Conservation (phyloP, 2,113 vertebrate genomes). For the Hiodon alosoides region DNA sequence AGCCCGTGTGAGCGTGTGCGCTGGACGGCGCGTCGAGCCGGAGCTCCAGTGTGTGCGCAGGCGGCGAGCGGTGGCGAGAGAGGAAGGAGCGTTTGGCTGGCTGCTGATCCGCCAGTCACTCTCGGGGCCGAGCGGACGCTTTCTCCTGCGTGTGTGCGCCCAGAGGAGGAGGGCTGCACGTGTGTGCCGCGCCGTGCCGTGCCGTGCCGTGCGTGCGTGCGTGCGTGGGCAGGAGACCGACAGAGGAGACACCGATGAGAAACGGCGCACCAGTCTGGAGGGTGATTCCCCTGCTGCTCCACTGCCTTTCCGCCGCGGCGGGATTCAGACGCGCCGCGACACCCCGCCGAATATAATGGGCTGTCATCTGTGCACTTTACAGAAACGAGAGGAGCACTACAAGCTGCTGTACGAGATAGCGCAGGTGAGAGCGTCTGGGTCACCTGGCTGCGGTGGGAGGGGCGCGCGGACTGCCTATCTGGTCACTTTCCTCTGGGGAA, state of each 20-base stretch:
- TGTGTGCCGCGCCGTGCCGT: background rate
- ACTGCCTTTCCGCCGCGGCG: slow-evolving; percentile 69
- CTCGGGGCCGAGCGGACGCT: background rate
- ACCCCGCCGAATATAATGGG: slow-evolving; percentile 74
- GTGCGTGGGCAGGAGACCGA: slow-evolving; percentile 62
- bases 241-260: slow-evolving; percentile 84
- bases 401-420: slow-evolving; percentile 98
- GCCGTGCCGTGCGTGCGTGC: background rate
- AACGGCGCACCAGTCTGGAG: slow-evolving; percentile 76
- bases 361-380: slow-evolving; percentile 97
- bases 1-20: slow-evolving; percentile 86
- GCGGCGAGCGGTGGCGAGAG: slow-evolving; percentile 44
- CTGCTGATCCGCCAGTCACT: background rate
- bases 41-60: slow-evolving; percentile 72
- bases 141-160: background rate
- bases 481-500: background rate
- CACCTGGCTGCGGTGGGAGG: background rate
- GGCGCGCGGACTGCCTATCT: background rate
- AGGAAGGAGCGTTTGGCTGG: background rate
- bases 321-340: slow-evolving; percentile 38
- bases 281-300: slow-evolving; percentile 75
- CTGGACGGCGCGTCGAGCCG: slow-evolving; percentile 70
- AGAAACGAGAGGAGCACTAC: slow-evolving; percentile 98
- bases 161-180: background rate
- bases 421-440: slow-evolving; percentile 72